Percentiles rank a stretch among this genome's conserved stretches.
Conservation (phyloP, 2,113 vertebrate species). For the Chascanopsetta lugubris region DNA sequence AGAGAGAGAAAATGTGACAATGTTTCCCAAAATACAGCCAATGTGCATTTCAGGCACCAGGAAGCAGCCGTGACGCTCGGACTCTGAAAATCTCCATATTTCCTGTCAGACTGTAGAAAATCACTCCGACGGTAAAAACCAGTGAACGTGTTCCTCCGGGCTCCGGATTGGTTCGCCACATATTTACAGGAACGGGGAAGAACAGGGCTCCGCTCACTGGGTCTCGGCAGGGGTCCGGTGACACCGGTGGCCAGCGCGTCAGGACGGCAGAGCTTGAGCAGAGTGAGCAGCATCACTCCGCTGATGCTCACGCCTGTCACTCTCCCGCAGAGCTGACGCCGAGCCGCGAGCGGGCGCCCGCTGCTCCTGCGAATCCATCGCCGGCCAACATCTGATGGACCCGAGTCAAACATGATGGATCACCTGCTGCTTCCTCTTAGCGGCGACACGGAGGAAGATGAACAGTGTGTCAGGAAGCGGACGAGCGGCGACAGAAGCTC, state of each 20-base stretch:
- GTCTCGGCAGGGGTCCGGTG: constrained; percentile 35
- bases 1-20: constrained; percentile 33
- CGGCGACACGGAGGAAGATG: constrained; percentile 10
- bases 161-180: constrained; percentile 1
- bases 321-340: constrained; percentile 35
- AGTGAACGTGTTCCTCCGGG: background rate
- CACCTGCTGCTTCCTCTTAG: constrained; percentile 20
- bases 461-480: constrained; percentile 22
- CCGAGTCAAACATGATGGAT: constrained; percentile 46
- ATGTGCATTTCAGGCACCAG: constrained; percentile 24
- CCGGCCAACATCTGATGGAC: constrained; percentile 31
- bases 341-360: constrained; percentile 25
- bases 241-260: background rate
- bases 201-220: constrained; percentile 18
- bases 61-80: constrained; percentile 13
- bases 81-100: constrained; percentile 16
- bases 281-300: constrained; percentile 23
- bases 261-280: constrained; percentile 26
- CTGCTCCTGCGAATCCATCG: constrained; percentile 24
- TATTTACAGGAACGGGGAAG: constrained; percentile 12
- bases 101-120: constrained; percentile 37
- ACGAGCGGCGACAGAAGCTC: constrained; percentile 5
- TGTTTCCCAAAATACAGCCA: constrained; percentile 62
- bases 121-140: constrained; percentile 19
- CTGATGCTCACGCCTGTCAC: constrained; percentile 39